Conservation (phyloP, 2,797 vertebrate genomes). For the Loris lydekkerianus region DNA sequence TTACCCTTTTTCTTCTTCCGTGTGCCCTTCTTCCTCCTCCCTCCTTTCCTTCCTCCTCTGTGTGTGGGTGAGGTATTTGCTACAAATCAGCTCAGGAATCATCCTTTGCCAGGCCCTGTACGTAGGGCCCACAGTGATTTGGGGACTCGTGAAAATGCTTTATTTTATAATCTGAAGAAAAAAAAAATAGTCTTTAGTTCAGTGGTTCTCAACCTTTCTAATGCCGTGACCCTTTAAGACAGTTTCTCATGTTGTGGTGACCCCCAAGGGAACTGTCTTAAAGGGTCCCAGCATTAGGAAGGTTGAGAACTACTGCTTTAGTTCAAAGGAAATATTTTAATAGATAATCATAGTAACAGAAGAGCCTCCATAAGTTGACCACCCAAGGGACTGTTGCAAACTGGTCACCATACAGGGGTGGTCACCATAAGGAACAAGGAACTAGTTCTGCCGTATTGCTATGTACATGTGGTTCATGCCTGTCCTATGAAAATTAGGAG, state of each 20-base stretch:
- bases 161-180: conserved; percentile 27
- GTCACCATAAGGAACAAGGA: too few species aligned
- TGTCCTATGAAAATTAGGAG: too few species aligned
- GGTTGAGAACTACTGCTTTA: neutral
- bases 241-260: too few species aligned
- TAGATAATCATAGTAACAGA: neutral
- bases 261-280: too few species aligned
- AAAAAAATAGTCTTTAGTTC: neutral
- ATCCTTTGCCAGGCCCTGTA: neutral
- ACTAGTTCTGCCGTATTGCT: too few species aligned
- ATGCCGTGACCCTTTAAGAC: too few species aligned
- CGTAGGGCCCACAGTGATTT: neutral
- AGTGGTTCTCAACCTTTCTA: too few species aligned
- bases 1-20: neutral
- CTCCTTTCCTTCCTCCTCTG: neutral
- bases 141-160: neutral
- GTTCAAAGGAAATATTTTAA: neutral
- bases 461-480: too few species aligned
- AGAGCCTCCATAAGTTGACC: too few species aligned
- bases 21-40: fast-evolving
- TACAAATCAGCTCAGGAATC: neutral
- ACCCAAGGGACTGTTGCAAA: too few species aligned
- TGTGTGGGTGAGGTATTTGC: neutral
- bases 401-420: too few species aligned
- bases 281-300: too few species aligned